Evolutionary conservation across 2,797 vertebrate species (phyloP), one percentile per base, ranked within the genome.

Genomic region (Halcyon leucocephala): DNA sequence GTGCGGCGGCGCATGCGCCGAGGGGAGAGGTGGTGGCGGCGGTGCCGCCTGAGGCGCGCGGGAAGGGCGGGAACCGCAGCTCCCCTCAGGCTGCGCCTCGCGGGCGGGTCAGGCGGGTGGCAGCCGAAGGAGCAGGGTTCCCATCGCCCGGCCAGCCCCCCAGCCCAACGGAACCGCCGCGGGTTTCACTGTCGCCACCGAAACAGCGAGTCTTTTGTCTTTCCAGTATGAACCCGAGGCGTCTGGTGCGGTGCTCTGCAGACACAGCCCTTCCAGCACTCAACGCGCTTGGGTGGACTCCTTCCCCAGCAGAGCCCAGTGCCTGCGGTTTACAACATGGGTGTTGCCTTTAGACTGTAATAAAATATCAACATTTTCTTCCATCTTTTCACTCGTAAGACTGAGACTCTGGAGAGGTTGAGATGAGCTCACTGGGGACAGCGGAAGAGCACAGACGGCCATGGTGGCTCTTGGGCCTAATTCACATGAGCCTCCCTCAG

Each of bases 351-450:
- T 25, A 54, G 52, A 54, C 13, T 33, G 8, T 11, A 12, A 9
- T 18, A 21, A 62, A 52, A 15, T 9, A 41, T 0, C 29, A 6
- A 19, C 0, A 0, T 31, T 9, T 58, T 52, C 17, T 25, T 54
- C 54, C 28, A 2, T 22, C 26, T 25, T 44, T 39, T 39, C 12
- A 16, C 16, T 8, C 17, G 16, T 22, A 25, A 8, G 14, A 22
- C 0, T n/a, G 41, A 26, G 49, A 5, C 6, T 22, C 8, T 2
- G 2, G 33, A 3, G n/a, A 33, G 67, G 1, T 37, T 15, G 44
- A 2, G 14, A 14, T 21, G 0, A 26, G 33, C 37, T 46, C 46
- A 8, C 8, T 0, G 3, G 0, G 16, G 62, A 1, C 39, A 20
- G 42, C 1, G 0, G 19, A 8, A 5, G 7, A 37, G 44, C n/a